These are phyloP conservation scores for Pegoplata infirma DNA, from an alignment of 2,888 invertebrate genomes.

Conservation along the genomic window DNA sequence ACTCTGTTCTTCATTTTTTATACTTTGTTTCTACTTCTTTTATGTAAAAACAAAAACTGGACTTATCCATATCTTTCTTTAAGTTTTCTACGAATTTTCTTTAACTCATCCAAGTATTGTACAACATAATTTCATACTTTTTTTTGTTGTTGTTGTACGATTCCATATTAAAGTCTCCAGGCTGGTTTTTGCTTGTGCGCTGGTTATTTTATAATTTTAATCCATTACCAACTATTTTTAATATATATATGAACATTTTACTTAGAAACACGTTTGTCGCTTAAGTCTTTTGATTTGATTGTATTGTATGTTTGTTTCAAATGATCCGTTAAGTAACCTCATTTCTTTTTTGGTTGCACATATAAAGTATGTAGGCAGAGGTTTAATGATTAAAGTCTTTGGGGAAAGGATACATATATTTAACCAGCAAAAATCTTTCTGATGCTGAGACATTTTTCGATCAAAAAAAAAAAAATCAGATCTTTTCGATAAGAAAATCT, in stretches of 20 bases:
- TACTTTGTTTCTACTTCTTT: neutral
- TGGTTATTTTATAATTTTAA: slow-evolving; percentile 20
- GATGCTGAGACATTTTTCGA: too few species aligned
- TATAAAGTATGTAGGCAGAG: neutral
- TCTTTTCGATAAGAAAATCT: too few species aligned
- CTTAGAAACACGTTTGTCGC: slow-evolving; percentile 57
- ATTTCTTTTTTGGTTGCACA: slow-evolving; percentile 53
- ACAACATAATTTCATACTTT: neutral
- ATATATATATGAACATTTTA: slow-evolving; percentile 36
- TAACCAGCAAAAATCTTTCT: too few species aligned
- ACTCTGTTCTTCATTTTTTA: neutral
- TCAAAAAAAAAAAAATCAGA: too few species aligned
- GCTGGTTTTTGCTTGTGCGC: neutral
- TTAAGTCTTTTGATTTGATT: slow-evolving; percentile 53
- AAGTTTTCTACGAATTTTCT: slow-evolving; percentile 18
- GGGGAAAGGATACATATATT: too few species aligned
- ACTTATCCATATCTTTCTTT: slow-evolving; percentile 15
- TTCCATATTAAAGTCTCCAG: neutral
- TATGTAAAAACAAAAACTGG: slow-evolving; percentile 39
- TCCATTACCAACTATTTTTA: too few species aligned
- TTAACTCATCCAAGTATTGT: slow-evolving; percentile 11
- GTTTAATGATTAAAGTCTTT: neutral
- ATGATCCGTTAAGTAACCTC: slow-evolving; percentile 69
- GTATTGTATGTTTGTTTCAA: slow-evolving; percentile 42
- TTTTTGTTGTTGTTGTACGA: neutral